Evolutionary conservation across 2,888 invertebrate species (phyloP).

Genomic region (Drosophila leonis): DNA sequence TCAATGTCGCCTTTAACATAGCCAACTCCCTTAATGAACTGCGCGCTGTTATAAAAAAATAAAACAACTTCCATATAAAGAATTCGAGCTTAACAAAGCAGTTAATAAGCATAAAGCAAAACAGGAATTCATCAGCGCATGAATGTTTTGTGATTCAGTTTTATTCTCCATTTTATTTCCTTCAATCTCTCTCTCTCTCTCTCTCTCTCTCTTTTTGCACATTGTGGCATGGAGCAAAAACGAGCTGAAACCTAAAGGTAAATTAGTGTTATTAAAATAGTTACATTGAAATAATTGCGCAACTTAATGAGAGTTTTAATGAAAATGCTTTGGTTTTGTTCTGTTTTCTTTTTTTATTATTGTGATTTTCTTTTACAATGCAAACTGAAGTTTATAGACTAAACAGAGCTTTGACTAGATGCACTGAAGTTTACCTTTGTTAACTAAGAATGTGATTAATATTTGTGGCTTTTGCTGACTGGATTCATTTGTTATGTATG

Average conservation of each 20-base stretch:
- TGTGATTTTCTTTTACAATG: conserved; percentile 26
- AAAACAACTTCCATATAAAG: neutral
- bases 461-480: neutral
- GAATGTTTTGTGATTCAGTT: conserved; percentile 46
- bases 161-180: conserved; percentile 49
- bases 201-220: neutral
- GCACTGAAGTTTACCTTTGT: neutral
- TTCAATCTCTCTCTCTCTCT: neutral
- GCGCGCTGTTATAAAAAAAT: neutral
- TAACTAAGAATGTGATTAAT: neutral
- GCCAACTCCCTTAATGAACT: neutral
- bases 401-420: neutral
- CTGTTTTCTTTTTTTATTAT: conserved; percentile 25
- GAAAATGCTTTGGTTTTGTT: conserved; percentile 71
- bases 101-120: conserved; percentile 47
- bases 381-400: neutral
- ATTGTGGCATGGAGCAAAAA: conserved; percentile 39
- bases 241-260: conserved; percentile 69
- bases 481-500: neutral
- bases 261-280: conserved; percentile 82
- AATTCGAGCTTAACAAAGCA: conserved; percentile 9
- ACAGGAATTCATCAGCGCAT: conserved; percentile 52
- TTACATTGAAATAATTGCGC: conserved; percentile 76
- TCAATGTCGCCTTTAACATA: neutral
- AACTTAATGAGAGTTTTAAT: conserved; percentile 78